These are phyloP conservation scores for Charadrius vociferus DNA, from an alignment of 2,113 vertebrate genomes.

Conservation along the genomic window DNA sequence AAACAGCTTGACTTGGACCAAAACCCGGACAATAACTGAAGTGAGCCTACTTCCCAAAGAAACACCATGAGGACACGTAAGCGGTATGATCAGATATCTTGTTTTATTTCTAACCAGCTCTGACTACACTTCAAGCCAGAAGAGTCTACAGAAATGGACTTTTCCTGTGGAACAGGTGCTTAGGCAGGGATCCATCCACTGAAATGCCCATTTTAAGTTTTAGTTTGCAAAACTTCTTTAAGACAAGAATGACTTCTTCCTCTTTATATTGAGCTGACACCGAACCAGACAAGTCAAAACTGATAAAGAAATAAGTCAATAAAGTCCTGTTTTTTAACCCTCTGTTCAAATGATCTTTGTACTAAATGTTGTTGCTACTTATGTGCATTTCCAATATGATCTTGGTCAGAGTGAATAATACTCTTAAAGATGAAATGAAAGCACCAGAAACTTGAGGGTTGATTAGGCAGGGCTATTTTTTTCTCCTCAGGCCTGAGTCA, in stretches of 20 bases:
- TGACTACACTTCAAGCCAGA: neutral
- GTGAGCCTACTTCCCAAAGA: neutral
- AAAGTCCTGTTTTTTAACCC: neutral
- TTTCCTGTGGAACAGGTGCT: neutral
- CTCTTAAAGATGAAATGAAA: neutral
- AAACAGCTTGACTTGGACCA: neutral
- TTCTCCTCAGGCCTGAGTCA: neutral
- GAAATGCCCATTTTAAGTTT: neutral
- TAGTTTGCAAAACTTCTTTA: neutral
- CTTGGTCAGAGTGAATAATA: neutral
- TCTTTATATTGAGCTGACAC: neutral
- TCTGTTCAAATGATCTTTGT: neutral
- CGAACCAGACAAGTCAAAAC: neutral
- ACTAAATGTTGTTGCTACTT: neutral
- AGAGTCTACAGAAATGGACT: neutral
- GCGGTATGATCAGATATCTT: neutral
- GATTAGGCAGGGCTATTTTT: neutral
- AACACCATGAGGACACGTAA: neutral
- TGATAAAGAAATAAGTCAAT: neutral
- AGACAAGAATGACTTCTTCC: neutral
- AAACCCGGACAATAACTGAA: neutral
- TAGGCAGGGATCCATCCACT: neutral
- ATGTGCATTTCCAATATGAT: neutral
- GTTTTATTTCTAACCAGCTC: neutral
- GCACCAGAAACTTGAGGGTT: neutral